Base-by-base conservation (phyloP, 2,797 vertebrate species). In the Fratercula arctica region DNA sequence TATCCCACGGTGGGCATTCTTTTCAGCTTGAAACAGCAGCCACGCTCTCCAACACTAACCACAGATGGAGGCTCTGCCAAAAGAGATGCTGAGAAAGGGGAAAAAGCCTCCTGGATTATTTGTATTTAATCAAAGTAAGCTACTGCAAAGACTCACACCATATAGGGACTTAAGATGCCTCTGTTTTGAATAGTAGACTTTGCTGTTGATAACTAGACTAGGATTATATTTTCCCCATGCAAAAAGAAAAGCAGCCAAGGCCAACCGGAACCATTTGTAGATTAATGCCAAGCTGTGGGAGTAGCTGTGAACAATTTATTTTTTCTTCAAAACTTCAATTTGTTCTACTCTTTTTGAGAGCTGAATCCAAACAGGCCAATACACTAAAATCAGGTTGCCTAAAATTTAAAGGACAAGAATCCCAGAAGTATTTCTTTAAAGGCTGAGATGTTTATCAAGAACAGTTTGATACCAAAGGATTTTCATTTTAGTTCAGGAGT, bases 81-180 rank as follows among this genome's bases (percentile, higher is more conserved):
- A 83, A 74, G 73, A 86, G 54, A 87, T 97, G 97, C 86, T 94
- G 95, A 95, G 83, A 85, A 85, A 95, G 81, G 80, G 92, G 60
- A 90, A 96, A 96, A 50, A 67, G 23, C 39, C 90, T 97, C 89
- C 69, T 90, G n/a, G 53, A 45, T 93, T 85, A 92, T 93, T 90
- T 85, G 84, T 64, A 35, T 95, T 96, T 96, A 95, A 94, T 89
- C 95, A 88, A 90, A 83, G 35, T 21, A 67, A 79, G 60, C 19
- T 37, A 24, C 50, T 72, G 85, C 82, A 89, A 93, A 88, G 56
- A 48, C 46, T 81, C 64, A 70, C 84, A 78, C 54, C 86, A 79
- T 33, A 61, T 21, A 83, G 68, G 50, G 94, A 39, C 37, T 76
- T 89, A 41, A 83, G 54, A 87, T 69, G 66, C 29, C 50, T 82